Percentiles rank a stretch among this genome's conserved stretches.
Conservation (phyloP, 2,797 vertebrate species). For the Lagodon rhomboides region DNA sequence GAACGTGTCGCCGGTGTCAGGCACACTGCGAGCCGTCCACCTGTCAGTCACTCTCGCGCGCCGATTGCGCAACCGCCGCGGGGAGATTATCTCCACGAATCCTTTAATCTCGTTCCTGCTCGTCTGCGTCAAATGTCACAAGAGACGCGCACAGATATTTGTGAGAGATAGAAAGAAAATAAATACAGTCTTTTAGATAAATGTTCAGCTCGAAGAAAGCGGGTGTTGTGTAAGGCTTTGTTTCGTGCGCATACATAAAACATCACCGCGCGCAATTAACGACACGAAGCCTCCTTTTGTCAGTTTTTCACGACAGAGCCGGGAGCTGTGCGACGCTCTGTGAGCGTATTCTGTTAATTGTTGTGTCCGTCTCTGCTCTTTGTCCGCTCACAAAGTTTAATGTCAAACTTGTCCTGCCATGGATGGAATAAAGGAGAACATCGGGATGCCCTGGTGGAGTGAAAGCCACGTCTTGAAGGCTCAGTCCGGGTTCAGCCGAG, state of each 20-base stretch:
- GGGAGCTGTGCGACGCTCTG: background rate
- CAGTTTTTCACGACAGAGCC: background rate
- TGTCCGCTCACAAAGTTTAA: constrained; percentile 8
- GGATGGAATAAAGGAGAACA: background rate
- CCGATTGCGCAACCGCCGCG: constrained; percentile 45
- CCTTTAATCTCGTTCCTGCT: constrained; percentile 55
- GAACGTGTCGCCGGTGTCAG: constrained; percentile 25
- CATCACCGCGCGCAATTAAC: constrained; percentile 10
- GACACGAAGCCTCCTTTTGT: background rate
- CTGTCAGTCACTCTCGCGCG: constrained; percentile 46
- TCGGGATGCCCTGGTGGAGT: too few relatives aligned
- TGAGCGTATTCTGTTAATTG: background rate
- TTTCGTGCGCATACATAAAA: constrained; percentile 13
- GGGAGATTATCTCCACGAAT: constrained; percentile 54
- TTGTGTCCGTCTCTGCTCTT: constrained; percentile 23
- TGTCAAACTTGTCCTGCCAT: background rate
- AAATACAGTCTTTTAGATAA: constrained; percentile 13
- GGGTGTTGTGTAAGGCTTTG: constrained; percentile 45
- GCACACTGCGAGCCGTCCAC: constrained; percentile 29
- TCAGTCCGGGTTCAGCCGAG: too few relatives aligned
- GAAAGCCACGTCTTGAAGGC: too few relatives aligned
- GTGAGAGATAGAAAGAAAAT: constrained; percentile 24
- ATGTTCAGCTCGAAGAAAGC: constrained; percentile 26
- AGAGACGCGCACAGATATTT: constrained; percentile 35
- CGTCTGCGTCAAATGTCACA: constrained; percentile 59